Percentiles rank a stretch among this genome's conserved stretches.
phyloP scores from a whole-genome alignment of 2,888 invertebrate species.

The Rhaphigaster nebulosa region DNA sequence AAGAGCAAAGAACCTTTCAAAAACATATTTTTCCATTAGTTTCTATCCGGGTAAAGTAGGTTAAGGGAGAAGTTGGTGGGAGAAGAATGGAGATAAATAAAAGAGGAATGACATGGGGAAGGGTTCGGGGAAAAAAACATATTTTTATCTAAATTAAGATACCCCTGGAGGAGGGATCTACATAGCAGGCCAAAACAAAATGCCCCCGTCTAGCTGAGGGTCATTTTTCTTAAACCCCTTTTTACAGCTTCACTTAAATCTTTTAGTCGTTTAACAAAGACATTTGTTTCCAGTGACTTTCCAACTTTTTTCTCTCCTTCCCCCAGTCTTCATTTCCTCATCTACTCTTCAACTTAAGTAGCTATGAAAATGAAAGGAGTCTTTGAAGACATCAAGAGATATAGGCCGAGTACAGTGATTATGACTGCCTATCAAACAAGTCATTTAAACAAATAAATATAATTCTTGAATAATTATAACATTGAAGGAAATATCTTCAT shows the following conservation, averaged over 20 bases:
- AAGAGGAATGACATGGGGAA: constrained; percentile 53
- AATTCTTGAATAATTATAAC: no score
- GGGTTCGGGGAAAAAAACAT: constrained; percentile 47
- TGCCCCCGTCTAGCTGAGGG: not conserved
- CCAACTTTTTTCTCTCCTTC: not conserved
- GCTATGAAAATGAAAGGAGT: not conserved
- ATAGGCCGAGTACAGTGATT: no score
- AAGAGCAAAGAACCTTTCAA: constrained; percentile 40
- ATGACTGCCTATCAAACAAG: no score
- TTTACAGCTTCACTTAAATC: constrained; percentile 50
- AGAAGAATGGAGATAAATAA: constrained; percentile 46
- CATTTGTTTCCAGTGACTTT: constrained; percentile 34
- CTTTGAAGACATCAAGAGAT: not conserved
- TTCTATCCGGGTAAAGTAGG: constrained; percentile 46
- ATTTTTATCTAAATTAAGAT: constrained; percentile 56
- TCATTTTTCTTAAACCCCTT: constrained; percentile 41
- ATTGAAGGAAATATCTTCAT: no score
- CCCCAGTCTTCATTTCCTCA: not conserved
- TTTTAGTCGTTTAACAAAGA: constrained; percentile 43
- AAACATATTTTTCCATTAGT: constrained; percentile 58
- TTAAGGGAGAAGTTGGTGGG: constrained; percentile 52
- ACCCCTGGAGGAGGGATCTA: not conserved
- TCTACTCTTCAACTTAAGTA: not conserved
- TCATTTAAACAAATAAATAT: no score
- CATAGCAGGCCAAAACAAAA: constrained; percentile 49